Conservation (phyloP, 2,888 invertebrate genomes). For the Drosophila tripunctata region DNA sequence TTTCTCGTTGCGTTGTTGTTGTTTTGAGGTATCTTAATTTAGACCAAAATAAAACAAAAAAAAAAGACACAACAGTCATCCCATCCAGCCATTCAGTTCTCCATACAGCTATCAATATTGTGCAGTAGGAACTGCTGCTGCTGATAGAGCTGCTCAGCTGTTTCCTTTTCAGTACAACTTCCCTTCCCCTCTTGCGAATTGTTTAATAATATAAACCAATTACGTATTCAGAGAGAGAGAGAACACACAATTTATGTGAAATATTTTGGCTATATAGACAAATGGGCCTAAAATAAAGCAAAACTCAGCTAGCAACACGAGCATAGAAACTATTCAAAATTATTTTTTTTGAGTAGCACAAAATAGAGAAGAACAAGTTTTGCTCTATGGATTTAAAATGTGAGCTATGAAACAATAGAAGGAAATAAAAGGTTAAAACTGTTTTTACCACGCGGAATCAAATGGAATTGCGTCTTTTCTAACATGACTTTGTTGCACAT, state of each 20-base stretch:
- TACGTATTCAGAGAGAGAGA: conserved; percentile 38
- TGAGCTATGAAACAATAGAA: conserved; percentile 16
- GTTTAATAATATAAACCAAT: conserved; percentile 37
- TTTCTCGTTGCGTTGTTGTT: conserved; percentile 30
- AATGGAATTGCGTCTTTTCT: conserved; percentile 33
- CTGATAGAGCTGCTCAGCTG: conserved; percentile 14
- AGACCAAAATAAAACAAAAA: too few relatives aligned
- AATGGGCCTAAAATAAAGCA: conserved; percentile 48
- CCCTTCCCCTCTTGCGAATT: background rate
- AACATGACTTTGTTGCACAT: conserved; percentile 13
- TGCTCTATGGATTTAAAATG: conserved; percentile 29
- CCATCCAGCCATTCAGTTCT: conserved; percentile 12
- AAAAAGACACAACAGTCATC: conserved; percentile 19
- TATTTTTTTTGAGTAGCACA: conserved; percentile 23
- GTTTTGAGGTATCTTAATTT: conserved; percentile 37
- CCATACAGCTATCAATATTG: too few relatives aligned
- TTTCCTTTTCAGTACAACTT: background rate
- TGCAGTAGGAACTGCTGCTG: conserved; percentile 22
- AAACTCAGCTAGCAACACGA: conserved; percentile 6
- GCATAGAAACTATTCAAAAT: conserved; percentile 6
- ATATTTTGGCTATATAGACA: conserved; percentile 27
- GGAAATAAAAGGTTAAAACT: too few relatives aligned
- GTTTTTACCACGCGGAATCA: conserved; percentile 3
- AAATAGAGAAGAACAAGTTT: conserved; percentile 35
- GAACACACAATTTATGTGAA: conserved; percentile 21